Evolutionary conservation across 1,140 invertebrate genomes (phyloP), one percentile per base, ranked within the genome.

Genomic region (Homarus americanus): DNA sequence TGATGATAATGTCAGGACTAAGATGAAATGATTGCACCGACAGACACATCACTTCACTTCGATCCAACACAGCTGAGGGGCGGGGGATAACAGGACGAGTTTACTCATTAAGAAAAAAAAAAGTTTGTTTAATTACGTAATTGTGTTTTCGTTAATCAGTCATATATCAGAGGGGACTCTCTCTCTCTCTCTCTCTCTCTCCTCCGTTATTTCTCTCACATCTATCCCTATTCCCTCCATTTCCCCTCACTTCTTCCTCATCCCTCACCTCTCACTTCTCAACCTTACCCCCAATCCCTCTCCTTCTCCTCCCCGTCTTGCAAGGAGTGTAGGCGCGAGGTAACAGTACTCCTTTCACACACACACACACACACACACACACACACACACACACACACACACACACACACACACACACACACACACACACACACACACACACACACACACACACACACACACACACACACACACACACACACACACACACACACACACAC

Each of bases 121-220:
- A n/a, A n/a, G n/a, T n/a, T n/a, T n/a, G n/a, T n/a, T n/a, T n/a
- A n/a, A n/a, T n/a, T n/a, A n/a, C n/a, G n/a, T n/a, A n/a, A n/a
- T n/a, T n/a, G n/a, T n/a, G n/a, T n/a, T n/a, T n/a, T n/a, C n/a
- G n/a, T n/a, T n/a, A n/a, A n/a, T n/a, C n/a, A n/a, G n/a, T n/a
- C n/a, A n/a, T n/a, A n/a, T n/a, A n/a, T n/a, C n/a, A n/a, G n/a
- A n/a, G n/a, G n/a, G n/a, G n/a, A n/a, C 82, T 83, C 82, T 69
- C 82, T 83, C 82, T 66, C 82, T 34, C 38, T 69, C 82, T 83
- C 58, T 83, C 82, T 34, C 44, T 34, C 79, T 34, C 79, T 58
- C 79, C 34, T 28, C 24, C 79, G 28, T 44, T 34, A 41, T 58
- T 41, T 58, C 44, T 78, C 34, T 41, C 75, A 41, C 15, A 38